Evolutionary conservation across 2,797 vertebrate genomes (phyloP).

Genomic region (Gallinago solitaria): DNA sequence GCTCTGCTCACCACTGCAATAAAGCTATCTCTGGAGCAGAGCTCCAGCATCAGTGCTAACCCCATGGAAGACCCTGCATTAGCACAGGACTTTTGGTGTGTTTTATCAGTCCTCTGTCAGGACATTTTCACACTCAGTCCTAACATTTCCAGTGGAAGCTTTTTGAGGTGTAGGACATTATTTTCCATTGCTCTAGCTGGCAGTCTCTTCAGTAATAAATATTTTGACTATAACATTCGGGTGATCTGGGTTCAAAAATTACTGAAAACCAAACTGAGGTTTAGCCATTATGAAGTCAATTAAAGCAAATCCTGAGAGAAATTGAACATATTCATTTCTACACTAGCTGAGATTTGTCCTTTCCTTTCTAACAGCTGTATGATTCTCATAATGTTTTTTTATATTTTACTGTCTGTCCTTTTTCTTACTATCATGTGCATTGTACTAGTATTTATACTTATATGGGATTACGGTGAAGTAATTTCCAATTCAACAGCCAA

Average conservation of each 20-base stretch:
- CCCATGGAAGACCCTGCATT: neutral
- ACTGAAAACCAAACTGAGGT: neutral
- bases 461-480: neutral
- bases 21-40: neutral
- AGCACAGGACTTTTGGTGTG: neutral
- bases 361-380: neutral
- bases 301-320: neutral
- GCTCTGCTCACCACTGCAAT: neutral
- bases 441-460: neutral
- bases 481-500: neutral
- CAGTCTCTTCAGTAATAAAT: neutral
- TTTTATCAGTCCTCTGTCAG: neutral
- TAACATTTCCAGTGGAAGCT: neutral
- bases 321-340: neutral
- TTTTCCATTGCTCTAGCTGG: neutral
- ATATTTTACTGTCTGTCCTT: neutral
- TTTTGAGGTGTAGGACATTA: neutral
- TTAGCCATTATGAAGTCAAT: neutral
- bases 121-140: neutral
- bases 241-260: neutral
- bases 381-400: neutral
- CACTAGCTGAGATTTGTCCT: neutral
- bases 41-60: neutral
- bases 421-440: neutral
- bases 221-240: neutral